Percentiles rank a stretch among this genome's conserved stretches.
Evolutionary conservation across 2,113 vertebrate species (phyloP).

Genomic region (Myiopsitta monachus): DNA sequence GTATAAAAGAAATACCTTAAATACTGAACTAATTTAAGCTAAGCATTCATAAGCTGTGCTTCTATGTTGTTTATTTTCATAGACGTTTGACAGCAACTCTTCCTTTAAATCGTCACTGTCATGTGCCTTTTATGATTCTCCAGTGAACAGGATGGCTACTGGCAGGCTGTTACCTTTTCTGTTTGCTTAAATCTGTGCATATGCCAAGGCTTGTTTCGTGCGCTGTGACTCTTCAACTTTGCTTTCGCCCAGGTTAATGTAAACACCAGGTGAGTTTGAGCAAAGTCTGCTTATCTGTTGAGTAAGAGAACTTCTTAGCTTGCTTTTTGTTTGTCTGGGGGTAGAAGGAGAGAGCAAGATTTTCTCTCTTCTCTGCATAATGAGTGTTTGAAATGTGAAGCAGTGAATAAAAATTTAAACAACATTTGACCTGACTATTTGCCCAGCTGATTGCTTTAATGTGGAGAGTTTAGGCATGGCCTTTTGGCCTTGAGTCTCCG

Average conservation of each 20-base stretch:
- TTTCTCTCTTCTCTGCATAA: not conserved
- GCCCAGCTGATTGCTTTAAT: not conserved
- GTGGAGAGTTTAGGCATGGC: not conserved
- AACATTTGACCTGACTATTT: not conserved
- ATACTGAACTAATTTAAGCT: not conserved
- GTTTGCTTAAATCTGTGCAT: not conserved
- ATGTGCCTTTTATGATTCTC: not conserved
- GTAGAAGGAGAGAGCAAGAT: not conserved
- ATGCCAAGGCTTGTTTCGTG: not conserved
- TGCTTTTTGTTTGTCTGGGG: not conserved
- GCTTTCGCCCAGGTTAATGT: not conserved
- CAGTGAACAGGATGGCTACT: not conserved
- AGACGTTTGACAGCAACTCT: not conserved
- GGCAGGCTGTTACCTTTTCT: not conserved
- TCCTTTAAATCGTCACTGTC: not conserved
- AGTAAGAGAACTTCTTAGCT: not conserved
- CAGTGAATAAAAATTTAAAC: not conserved
- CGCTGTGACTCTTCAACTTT: not conserved
- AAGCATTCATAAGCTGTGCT: not conserved
- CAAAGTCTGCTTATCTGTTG: not conserved
- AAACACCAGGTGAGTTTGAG: not conserved
- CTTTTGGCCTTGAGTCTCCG: not conserved
- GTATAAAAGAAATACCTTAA: not conserved
- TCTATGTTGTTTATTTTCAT: not conserved
- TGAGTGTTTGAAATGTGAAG: not conserved